Base-by-base conservation (phyloP, 2,113 vertebrate species). In the Melanostigma gelatinosum region DNA sequence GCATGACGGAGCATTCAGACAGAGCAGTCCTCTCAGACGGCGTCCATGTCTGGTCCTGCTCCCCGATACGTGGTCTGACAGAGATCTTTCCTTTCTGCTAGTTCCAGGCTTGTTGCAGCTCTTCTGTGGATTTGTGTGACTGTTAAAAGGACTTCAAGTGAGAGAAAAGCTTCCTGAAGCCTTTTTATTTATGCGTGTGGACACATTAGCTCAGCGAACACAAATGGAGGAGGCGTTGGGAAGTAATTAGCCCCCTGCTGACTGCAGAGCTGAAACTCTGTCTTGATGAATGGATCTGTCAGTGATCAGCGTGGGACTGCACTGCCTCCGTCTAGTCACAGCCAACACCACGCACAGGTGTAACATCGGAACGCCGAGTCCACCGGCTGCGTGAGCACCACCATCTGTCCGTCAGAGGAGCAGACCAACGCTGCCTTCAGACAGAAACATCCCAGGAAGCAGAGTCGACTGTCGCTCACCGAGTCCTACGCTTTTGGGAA, bases 191-290 rank as follows among this genome's bases (percentile, higher is more conserved):
- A 9, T n/a, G 48, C 3, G 42, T 52, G 8, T 64, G n/a, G 71
- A 76, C 79, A 75, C 66, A 71, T 75, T 36, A 80, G 76, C 75
- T 87, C 52, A 54, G 38, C 48, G 52, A 77, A 52, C 18, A 66
- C 48, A 66, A 69, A 8, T 32, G 58, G 62, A 83, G 70, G 38
- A 69, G 71, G 44, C 76, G 27, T 61, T 63, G 66, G 61, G 58
- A 70, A 76, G 77, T 87, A 81, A 85, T 89, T 87, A 85, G 75
- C 77, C 77, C 50, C 80, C 75, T 79, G 85, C 88, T 85, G 88
- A 80, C 80, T 80, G 20, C 62, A 46, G 76, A 4, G 16, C 82
- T 65, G 38, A 77, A 79, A 69, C 52, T 65, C 63, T 18, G 60
- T 70, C 24, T 44, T 87, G 88, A 87, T 89, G 62, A 85, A 87